phyloP scores from a whole-genome alignment of 1,140 invertebrate genomes.

The Caenorhabditis brenneri region DNA sequence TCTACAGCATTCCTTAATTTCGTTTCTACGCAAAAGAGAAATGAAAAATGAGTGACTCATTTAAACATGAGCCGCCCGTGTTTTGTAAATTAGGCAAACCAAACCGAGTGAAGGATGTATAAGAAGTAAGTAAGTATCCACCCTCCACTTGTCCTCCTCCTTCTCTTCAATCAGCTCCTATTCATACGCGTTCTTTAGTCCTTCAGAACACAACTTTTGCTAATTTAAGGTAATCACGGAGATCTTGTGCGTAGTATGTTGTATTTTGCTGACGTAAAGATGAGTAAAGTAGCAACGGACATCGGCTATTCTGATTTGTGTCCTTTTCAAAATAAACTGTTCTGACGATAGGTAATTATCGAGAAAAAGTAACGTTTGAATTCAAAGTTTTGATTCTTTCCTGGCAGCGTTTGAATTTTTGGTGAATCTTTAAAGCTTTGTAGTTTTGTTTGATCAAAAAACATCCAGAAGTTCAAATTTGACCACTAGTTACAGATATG shows the following conservation, averaged over 20 bases:
- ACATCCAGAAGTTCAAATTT: no score
- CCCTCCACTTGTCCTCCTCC: not conserved
- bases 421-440: no score
- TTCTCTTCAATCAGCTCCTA: slow-evolving; percentile 6
- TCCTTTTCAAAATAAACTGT: no score
- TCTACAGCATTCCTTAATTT: not conserved
- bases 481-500: no score
- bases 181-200: not conserved
- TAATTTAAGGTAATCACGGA: not conserved
- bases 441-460: no score
- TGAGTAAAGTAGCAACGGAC: no score
- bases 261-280: no score
- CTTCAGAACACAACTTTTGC: not conserved
- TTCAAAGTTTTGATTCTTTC: no score
- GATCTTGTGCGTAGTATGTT: not conserved
- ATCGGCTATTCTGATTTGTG: no score
- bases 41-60: not conserved
- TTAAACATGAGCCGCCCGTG: not conserved
- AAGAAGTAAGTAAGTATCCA: not conserved
- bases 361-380: no score
- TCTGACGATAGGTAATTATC: no score
- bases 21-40: slow-evolving; percentile 16
- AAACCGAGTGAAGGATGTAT: not conserved
- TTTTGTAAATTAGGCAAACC: slow-evolving; percentile 26
- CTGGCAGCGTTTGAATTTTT: no score